These are phyloP conservation scores for Lophochroa leadbeateri DNA, from an alignment of 2,113 vertebrate species.

Conservation along the genomic window DNA sequence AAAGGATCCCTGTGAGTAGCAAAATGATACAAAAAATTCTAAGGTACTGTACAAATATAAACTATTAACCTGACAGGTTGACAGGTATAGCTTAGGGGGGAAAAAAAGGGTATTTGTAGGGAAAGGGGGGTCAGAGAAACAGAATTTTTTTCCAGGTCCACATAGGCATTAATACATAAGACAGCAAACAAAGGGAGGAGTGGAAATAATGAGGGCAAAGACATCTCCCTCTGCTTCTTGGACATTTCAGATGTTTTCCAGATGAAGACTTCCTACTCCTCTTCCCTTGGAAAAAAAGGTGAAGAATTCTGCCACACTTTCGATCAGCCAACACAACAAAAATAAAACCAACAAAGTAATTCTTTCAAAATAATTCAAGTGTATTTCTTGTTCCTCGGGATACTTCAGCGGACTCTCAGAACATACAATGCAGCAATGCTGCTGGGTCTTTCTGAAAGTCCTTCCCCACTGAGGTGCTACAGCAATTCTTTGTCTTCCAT, in stretches of 20 bases:
- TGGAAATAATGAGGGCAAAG: neutral
- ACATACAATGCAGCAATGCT: fast-evolving
- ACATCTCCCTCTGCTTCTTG: neutral
- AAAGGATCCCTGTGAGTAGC: neutral
- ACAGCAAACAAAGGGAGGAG: neutral
- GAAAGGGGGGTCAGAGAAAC: neutral
- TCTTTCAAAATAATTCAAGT: neutral
- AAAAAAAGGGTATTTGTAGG: neutral
- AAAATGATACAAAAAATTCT: neutral
- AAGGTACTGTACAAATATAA: neutral
- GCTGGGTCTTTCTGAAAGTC: neutral
- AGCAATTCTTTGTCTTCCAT: neutral
- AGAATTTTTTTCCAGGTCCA: neutral
- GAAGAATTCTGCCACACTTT: neutral
- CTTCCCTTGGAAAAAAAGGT: neutral
- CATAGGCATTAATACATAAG: neutral
- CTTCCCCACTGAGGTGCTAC: fast-evolving
- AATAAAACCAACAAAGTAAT: neutral
- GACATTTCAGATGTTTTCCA: neutral
- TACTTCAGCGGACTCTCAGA: neutral
- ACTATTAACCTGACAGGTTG: neutral
- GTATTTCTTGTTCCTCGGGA: neutral
- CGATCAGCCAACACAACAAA: neutral
- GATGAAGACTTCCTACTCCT: neutral
- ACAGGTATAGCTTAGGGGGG: neutral